Percentiles rank a stretch among this genome's conserved stretches.
Evolutionary conservation across 2,888 invertebrate species (phyloP).

Genomic region (Petrolisthes cinctipes): DNA sequence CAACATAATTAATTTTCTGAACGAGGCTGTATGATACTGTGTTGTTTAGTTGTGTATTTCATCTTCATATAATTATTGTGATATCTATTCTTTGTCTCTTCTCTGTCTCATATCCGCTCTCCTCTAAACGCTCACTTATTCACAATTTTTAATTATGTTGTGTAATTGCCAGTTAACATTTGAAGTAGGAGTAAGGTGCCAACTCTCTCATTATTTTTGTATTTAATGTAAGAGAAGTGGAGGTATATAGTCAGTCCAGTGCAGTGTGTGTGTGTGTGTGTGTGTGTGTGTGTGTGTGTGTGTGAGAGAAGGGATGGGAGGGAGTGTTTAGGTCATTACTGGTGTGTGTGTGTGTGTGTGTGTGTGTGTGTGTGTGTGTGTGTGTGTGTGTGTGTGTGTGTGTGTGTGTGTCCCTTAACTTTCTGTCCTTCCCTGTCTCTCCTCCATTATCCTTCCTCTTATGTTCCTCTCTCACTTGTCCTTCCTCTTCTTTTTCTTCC

Average conservation of each 20-base stretch:
- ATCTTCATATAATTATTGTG: too few species aligned
- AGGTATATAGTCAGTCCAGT: background rate
- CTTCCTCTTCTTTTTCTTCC: background rate
- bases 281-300: background rate
- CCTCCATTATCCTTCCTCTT: background rate
- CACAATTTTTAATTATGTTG: too few species aligned
- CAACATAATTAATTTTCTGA: too few species aligned
- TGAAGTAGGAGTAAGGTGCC: too few species aligned
- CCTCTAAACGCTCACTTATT: too few species aligned
- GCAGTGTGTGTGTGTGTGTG: background rate
- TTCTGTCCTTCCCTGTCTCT: constrained; percentile 1
- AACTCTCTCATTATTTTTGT: too few species aligned
- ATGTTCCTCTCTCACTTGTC: background rate
- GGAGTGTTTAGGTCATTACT: background rate
- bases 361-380: background rate
- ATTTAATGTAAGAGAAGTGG: too few species aligned
- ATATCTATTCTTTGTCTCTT: too few species aligned
- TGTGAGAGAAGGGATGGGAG: background rate
- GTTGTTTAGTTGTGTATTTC: too few species aligned
- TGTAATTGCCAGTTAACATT: too few species aligned
- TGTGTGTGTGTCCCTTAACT: background rate
- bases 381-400: background rate
- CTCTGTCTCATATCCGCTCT: too few species aligned
- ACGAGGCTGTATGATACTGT: too few species aligned
- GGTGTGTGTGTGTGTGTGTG: background rate